Evolutionary conservation across 1,140 invertebrate genomes (phyloP), one percentile per base, ranked within the genome.

Genomic region (Mya arenaria): DNA sequence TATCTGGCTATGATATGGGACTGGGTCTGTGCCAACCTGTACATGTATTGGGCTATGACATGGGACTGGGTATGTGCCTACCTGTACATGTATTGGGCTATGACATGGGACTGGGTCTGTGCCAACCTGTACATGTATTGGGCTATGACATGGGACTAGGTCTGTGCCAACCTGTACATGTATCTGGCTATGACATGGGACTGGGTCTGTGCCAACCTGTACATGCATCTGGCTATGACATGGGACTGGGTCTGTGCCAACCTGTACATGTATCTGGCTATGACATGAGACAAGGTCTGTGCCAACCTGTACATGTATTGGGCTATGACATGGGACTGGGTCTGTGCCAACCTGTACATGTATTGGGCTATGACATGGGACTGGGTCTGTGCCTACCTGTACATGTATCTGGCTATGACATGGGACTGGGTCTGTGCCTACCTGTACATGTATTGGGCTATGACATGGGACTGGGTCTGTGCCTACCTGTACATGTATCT

Each of bases 1-100:
- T 93, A 86, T 52, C 91, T 89, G 28, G 93, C 93, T 82, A 93
- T 86, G 41, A 88, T 89, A 90, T 94, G 91, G 30, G 90, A 89
- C 37, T 90, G 75, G 17, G 92, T 84, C 48, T 89, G n/a, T n/a
- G n/a, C n/a, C n/a, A n/a, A n/a, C n/a, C n/a, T n/a, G 19, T 60
- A 60, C 56, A 60, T 60, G 56, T 60, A 60, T 10, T 23, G 8
- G 10, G 56, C 28, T n/a, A 60, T 60, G 56, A 60, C 56, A 23
- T 8, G 19, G 56, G n/a, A n/a, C n/a, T n/a, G n/a, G n/a, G n/a
- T n/a, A 15, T n/a, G 8, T 15, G 28, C 56, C 23, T 10, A 60
- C 56, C 56, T 60, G 56, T 60, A 15, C 56, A 60, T 60, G 56
- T 60, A 15, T 60, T 23, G 8, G 25, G 56, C 28, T n/a, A 10